Evolutionary conservation across 2,797 vertebrate species (phyloP), one percentile per base, ranked within the genome.

Genomic region (Sandelia bainsii): DNA sequence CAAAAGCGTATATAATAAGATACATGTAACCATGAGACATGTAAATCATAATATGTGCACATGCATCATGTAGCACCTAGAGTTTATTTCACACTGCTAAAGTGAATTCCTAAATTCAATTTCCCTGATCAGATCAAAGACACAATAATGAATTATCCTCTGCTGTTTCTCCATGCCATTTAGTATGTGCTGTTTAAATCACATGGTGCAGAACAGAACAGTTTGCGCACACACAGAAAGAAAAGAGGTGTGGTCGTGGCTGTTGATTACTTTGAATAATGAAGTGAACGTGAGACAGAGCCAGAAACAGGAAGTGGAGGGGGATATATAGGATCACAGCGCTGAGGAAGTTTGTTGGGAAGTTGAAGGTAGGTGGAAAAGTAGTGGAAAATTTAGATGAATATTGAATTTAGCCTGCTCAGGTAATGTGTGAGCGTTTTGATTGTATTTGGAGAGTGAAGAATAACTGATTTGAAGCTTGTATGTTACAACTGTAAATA

Each of bases 231-330:
- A 56, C 54, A 75, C 13, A n/a, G 44, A 6, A 32, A 17, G 25
- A n/a, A 20, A 62, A 61, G 69, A 87, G 91, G 92, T 87, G 92
- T 92, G 93, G 80, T 56, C 56, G 6, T 65, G 70, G 69, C 77
- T 90, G 66, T 65, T 89, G 37, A 87, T 88, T 89, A 86, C 46
- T 54, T 51, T 37, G 17, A 75, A 56, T 51, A 69, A 54, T 53
- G 46, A n/a, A 37, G 23, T 12, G 27, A 63, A 23, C n/a, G 5
- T 50, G 58, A 80, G 39, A 8, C 44, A 37, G 58, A 67, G 61
- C 65, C 39, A 25, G 52, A 64, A 23, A 25, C 23, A 4, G 44
- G 6, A 49, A 77, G 69, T 1, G 8, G n/a, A 70, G 48, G 14
- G 44, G 14, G 17, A 14, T 34, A 42, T 34, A 79, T 40, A 6